Evolutionary conservation across 2,888 invertebrate genomes (phyloP), one percentile per base, ranked within the genome.

Genomic region (Teleogryllus oceanicus): DNA sequence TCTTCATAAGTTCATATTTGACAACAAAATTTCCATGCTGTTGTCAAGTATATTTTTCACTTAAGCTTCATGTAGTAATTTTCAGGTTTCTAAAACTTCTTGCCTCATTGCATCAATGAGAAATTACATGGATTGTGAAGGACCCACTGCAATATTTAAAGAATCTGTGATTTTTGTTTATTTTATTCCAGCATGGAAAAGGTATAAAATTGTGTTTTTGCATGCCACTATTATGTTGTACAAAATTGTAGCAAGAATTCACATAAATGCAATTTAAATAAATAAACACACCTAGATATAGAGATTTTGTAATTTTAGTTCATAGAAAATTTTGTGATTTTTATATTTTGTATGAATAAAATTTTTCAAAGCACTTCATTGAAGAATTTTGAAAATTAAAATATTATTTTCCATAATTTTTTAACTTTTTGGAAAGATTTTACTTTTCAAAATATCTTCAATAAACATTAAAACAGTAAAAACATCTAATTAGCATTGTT

Each of bases 321-420:
- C 13, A 62, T 62, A 62, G 62, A 62, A 62, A 62, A 62, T 3
- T 18, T 18, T n/a, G 37, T 37, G 37, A 18, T 62, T 62, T 62
- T 62, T 62, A 18, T 62, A 62, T n/a, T 18, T 62, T 62, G 62
- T 62, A 62, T 62, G 62, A 62, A 62, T 13, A 13, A 62, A 62
- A 62, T 62, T 62, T 62, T 62, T n/a, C 13, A 18, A 18, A n/a
- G 16, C 13, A 13, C 62, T 62, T 18, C n/a, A 1, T 62, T 62
- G 62, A 62, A 62, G 62, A 62, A n/a, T 62, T 62, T 62, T 62
- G 62, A 62, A 62, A 18, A 62, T 62, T 62, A 62, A 62, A 62
- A 62, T 13, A n/a, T 62, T 62, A 62, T 62, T 62, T 62, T 62
- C n/a, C n/a, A 62, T 62, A 1, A 62, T n/a, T 62, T 62, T 62